Percentiles rank a stretch among this genome's conserved stretches.
Conservation (phyloP, 1,140 invertebrate species). For the Pararge aegeria region DNA sequence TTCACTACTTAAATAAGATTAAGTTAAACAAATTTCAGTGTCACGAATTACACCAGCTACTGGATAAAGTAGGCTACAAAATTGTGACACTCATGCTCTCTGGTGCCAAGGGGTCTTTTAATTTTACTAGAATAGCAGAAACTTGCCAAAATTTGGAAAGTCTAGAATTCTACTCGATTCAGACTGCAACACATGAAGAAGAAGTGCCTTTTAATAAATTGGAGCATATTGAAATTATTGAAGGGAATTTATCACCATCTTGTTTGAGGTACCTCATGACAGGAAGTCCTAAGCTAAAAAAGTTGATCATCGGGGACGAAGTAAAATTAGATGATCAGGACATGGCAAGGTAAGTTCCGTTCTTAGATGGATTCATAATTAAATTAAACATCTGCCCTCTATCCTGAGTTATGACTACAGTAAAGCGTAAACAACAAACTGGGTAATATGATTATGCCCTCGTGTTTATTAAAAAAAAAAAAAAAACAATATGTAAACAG, state of each 20-base stretch:
- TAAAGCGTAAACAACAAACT: not conserved
- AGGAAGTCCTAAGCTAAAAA: conserved; percentile 80
- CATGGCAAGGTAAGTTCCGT: conserved; percentile 78
- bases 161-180: conserved; percentile 83
- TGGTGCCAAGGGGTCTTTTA: conserved; percentile 79
- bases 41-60: conserved; percentile 80
- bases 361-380: not conserved
- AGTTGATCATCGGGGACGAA: conserved; percentile 82
- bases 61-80: conserved; percentile 80
- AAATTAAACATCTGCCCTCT: not conserved
- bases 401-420: not conserved
- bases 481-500: not conserved
- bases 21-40: conserved; percentile 83
- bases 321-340: conserved; percentile 83
- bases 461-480: not conserved
- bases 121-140: conserved; percentile 81
- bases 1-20: conserved; percentile 78
- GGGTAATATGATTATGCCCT: not conserved
- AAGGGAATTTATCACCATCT: conserved; percentile 79
- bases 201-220: conserved; percentile 81
- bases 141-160: conserved; percentile 80
- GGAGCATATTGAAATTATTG: conserved; percentile 82
- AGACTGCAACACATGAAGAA: conserved; percentile 79
- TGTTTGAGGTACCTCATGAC: conserved; percentile 82
- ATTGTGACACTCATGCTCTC: conserved; percentile 82